Base-by-base conservation (phyloP, 2,797 vertebrate genomes). In the Pempheris klunzingeri region DNA sequence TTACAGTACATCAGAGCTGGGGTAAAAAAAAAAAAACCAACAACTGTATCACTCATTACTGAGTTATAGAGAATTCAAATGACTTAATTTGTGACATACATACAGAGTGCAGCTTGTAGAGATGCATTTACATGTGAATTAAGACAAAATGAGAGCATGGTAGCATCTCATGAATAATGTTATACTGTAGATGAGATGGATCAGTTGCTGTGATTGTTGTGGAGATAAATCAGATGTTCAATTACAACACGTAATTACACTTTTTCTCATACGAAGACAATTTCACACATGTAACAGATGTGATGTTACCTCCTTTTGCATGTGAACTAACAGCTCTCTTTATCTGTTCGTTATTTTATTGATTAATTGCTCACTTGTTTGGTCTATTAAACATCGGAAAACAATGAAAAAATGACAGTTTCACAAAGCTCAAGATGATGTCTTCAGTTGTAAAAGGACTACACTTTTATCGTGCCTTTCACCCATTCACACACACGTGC, bases 11-110 rank as follows among this genome's bases (percentile, higher is more conserved):
- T 81, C 72, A 49, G 47, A 63, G 47, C n/a, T 41, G 20, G 8
- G 24, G n/a, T n/a, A n/a, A n/a, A n/a, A 22, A 59, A 61, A 61
- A 60, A 41, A 22, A 46, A 32, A 6, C 30, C n/a, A n/a, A n/a
- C n/a, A 65, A 66, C 54, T 5, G 28, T 65, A 66, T 78, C 61
- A 24, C 9, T 71, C 57, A 68, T 66, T 82, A 69, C 65, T 32
- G 15, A 36, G 18, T 44, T 46, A 14, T 10, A 14, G 20, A 44
- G 55, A 43, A 17, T 39, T 72, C 1, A 57, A 17, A 49, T 59
- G 4, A 34, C 24, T 55, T 70, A 11, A 74, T 50, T 39, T 73
- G 20, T 43, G 38, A 60, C 38, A 44, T 10, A 70, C 18, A 62
- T 36, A 20, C 18, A 55, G 24, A 61, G 49, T 38, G 38, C 38